Conservation (phyloP, 2,113 vertebrate species). For the Perca flavescens region DNA sequence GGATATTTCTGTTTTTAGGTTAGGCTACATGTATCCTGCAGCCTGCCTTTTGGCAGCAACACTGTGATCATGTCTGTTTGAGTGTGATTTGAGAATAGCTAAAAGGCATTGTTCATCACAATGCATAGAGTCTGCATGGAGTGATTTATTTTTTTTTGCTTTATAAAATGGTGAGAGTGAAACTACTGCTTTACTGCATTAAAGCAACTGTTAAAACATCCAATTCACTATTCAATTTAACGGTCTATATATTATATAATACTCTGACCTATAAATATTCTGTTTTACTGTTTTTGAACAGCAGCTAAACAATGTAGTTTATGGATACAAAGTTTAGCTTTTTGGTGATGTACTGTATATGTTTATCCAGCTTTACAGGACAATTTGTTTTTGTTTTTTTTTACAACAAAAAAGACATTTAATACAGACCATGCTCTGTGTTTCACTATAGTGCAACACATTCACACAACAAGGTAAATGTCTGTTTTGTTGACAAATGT, state of each 20-base stretch:
- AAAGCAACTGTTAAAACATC: background rate
- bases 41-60: slow-evolving; percentile 35
- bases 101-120: slow-evolving; percentile 24
- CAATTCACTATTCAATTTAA: background rate
- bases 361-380: background rate
- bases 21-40: slow-evolving; percentile 45
- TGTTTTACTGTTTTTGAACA: background rate
- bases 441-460: background rate
- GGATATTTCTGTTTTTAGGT: slow-evolving; percentile 42
- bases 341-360: background rate
- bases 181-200: slow-evolving; percentile 10
- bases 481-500: slow-evolving; percentile 10
- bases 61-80: slow-evolving; percentile 29
- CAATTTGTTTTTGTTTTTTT: no score
- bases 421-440: background rate
- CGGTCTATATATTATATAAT: background rate
- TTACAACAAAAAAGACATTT: background rate
- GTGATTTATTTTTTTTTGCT: background rate
- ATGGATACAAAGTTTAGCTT: background rate
- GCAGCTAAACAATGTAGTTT: background rate
- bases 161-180: background rate
- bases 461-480: slow-evolving; percentile 1
- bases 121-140: background rate
- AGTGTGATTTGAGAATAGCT: slow-evolving; percentile 48
- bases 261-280: background rate